Evolutionary conservation across 2,113 vertebrate species (phyloP).

Genomic region (Aptenodytes forsteri): DNA sequence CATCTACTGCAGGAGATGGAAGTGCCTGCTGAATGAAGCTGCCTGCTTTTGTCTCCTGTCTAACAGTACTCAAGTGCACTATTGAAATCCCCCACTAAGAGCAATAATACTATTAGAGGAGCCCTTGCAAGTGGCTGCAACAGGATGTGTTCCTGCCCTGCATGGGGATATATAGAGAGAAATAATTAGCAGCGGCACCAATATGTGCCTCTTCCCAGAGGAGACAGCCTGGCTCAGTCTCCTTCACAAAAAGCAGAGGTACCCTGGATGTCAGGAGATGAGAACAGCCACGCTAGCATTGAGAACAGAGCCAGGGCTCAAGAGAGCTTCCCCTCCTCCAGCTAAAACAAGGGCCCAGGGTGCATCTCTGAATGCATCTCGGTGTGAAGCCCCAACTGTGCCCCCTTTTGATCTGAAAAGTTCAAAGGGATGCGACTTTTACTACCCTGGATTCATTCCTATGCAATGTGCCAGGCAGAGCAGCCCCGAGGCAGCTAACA

Average conservation of each 20-base stretch:
- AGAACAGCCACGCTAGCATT: background rate
- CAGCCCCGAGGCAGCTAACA: background rate
- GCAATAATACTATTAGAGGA: background rate
- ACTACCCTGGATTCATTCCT: background rate
- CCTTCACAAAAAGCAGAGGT: background rate
- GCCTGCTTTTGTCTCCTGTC: background rate
- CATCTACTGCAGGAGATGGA: background rate
- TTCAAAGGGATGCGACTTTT: background rate
- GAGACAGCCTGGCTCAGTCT: background rate
- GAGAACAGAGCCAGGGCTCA: fast-evolving
- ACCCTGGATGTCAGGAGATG: background rate
- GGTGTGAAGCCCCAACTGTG: background rate
- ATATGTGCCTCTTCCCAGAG: background rate
- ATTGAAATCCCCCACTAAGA: background rate
- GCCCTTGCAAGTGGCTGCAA: background rate
- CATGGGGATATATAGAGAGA: background rate
- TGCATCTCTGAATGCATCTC: background rate
- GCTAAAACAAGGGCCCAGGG: background rate
- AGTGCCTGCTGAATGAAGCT: background rate
- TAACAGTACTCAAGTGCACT: background rate
- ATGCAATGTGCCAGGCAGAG: background rate
- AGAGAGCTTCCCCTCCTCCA: background rate
- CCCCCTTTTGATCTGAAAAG: background rate
- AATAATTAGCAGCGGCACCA: background rate
- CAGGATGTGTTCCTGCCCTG: background rate